phyloP scores from a whole-genome alignment of 1,140 invertebrate species.

The Diorhabda elongata region DNA sequence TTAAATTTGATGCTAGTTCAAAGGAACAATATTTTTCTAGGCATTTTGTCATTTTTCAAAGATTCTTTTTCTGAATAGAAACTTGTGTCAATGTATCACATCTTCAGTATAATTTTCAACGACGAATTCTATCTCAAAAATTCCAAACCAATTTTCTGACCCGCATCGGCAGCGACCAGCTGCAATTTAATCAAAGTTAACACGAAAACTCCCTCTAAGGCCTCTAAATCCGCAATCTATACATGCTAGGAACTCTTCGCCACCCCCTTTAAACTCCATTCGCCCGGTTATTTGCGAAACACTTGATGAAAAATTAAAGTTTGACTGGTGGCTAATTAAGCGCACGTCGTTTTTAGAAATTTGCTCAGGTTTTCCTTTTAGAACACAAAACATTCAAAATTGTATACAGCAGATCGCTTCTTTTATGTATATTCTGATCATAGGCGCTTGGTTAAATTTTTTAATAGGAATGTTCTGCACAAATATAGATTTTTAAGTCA shows the following conservation, averaged over 20 bases:
- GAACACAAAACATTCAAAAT: background rate
- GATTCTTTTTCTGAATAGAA: no score
- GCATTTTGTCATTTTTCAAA: no score
- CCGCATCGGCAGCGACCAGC: background rate
- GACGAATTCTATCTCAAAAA: conserved; percentile 3
- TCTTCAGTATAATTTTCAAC: background rate
- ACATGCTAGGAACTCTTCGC: background rate
- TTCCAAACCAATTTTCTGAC: conserved; percentile 2
- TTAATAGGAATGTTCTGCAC: no score
- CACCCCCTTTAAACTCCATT: background rate
- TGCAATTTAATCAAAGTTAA: conserved; percentile 3
- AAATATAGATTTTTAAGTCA: no score
- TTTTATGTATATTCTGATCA: background rate
- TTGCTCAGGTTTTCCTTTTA: background rate
- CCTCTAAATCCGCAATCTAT: conserved; percentile 2
- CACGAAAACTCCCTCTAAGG: conserved; percentile 1
- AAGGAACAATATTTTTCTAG: no score
- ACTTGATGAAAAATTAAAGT: conserved; percentile 3
- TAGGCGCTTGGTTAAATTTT: no score
- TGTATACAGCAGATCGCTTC: background rate
- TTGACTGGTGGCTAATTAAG: conserved; percentile 2
- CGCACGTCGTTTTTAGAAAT: background rate
- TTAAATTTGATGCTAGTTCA: no score
- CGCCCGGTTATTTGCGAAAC: background rate
- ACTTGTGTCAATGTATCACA: background rate